A percentile compares a stretch with the other conserved stretches of the same genome.
These are phyloP conservation scores for Ceyx margarethae DNA, from an alignment of 2,113 vertebrate species.

Conservation along the genomic window DNA sequence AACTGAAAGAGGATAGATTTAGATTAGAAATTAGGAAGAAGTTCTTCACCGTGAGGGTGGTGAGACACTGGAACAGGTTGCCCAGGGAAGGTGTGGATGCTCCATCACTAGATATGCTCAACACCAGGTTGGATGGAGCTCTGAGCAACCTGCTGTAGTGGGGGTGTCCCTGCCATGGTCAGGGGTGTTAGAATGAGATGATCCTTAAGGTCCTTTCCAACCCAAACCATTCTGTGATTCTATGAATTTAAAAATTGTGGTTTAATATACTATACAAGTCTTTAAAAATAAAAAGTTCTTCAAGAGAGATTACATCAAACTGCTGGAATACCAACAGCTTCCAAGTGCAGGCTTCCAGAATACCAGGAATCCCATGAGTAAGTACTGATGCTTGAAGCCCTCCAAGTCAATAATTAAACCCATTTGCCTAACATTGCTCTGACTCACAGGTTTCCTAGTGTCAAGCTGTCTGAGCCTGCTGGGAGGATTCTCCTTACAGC, in stretches of 20 bases:
- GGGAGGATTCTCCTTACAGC: neutral
- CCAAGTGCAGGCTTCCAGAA: neutral
- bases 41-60: no score
- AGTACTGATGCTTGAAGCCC: neutral
- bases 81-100: no score
- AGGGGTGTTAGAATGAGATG: no score
- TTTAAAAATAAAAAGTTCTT: neutral
- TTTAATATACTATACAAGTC: neutral
- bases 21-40: no score
- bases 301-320: neutral
- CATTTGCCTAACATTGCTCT: neutral
- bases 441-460: neutral
- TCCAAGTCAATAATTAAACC: slow-evolving; percentile 19
- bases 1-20: no score
- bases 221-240: no score
- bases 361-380: neutral
- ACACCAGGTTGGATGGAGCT: no score
- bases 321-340: neutral
- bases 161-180: no score
- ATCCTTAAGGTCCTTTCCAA: no score
- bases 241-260: neutral
- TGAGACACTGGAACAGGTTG: no score
- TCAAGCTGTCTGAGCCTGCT: neutral
- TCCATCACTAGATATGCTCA: no score
- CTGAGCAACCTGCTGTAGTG: no score